Percentiles rank a stretch among this genome's conserved stretches.
phyloP scores from a whole-genome alignment of 2,888 invertebrate species.

The Cartodere bifasciata region DNA sequence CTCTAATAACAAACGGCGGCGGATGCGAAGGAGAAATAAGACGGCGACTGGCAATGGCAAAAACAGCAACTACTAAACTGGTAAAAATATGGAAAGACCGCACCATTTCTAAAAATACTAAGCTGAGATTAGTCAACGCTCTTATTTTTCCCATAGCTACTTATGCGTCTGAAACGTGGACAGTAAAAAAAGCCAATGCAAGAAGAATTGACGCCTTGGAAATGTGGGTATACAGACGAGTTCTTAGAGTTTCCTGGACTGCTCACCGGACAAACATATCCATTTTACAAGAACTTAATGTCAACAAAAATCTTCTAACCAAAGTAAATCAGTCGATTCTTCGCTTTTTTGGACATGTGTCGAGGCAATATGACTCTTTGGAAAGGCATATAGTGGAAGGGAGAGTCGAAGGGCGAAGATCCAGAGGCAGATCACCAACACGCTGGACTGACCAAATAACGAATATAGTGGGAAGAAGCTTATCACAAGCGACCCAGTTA shows the following conservation, averaged over 20 bases:
- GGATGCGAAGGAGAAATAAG: conserved; percentile 3
- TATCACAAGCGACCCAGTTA: too few species aligned
- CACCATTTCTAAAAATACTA: conserved; percentile 2
- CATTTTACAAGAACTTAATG: conserved; percentile 3
- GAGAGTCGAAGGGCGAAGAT: conserved; percentile 1
- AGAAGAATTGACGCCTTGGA: conserved; percentile 3
- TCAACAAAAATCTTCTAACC: background rate
- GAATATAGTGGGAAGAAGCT: too few species aligned
- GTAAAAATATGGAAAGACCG: conserved; percentile 1
- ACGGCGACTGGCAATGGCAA: conserved; percentile 3
- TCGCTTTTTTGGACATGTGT: conserved; percentile 1
- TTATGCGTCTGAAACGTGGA: conserved; percentile 3
- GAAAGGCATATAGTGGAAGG: conserved; percentile 3
- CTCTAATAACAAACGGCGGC: conserved; percentile 3
- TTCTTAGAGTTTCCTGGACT: conserved; percentile 3
- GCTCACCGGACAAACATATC: conserved; percentile 2
- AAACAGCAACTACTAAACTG: conserved; percentile 3
- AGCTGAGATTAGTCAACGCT: conserved; percentile 1
- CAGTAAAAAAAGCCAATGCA: conserved; percentile 1
- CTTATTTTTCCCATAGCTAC: conserved; percentile 2
- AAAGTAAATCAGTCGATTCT: conserved; percentile 1
- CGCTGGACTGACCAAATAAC: conserved; percentile 1
- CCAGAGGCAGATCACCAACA: background rate
- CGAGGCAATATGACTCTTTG: conserved; percentile 1
- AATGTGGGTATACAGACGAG: conserved; percentile 4